Percentiles rank a stretch among this genome's conserved stretches.
Conservation (phyloP, 2,113 vertebrate species). For the Emberiza fucata region DNA sequence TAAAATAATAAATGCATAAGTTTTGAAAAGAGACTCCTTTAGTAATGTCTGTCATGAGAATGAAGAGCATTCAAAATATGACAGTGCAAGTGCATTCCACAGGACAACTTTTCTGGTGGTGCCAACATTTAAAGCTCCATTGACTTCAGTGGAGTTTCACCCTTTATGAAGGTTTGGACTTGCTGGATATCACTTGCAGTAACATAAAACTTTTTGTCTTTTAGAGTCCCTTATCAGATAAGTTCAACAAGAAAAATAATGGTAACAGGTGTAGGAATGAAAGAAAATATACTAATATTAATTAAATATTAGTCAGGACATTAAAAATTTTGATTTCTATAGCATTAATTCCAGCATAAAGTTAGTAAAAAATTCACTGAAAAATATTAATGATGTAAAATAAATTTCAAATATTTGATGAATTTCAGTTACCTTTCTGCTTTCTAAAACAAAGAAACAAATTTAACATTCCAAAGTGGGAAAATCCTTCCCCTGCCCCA, state of each 20-base stretch:
- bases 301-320: not conserved
- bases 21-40: not conserved
- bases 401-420: not conserved
- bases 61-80: constrained; percentile 8
- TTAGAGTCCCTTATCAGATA: not conserved
- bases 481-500: not conserved
- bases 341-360: not conserved
- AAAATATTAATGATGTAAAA: not conserved
- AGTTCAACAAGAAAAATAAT: not conserved
- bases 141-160: constrained; percentile 63
- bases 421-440: not conserved
- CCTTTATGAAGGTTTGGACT: not conserved
- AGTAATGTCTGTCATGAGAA: not conserved
- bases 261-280: not conserved
- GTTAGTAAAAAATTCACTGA: not conserved
- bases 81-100: not conserved
- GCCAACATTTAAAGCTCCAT: constrained; percentile 40
- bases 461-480: not conserved
- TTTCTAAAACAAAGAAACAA: not conserved
- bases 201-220: not conserved
- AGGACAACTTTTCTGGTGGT: not conserved
- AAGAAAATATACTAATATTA: not conserved
- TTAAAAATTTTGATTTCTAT: not conserved
- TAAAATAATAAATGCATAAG: not conserved
- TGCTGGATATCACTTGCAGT: not conserved